These are phyloP conservation scores for Drosophila acutilabella DNA, from an alignment of 2,888 invertebrate species.

Conservation along the genomic window DNA sequence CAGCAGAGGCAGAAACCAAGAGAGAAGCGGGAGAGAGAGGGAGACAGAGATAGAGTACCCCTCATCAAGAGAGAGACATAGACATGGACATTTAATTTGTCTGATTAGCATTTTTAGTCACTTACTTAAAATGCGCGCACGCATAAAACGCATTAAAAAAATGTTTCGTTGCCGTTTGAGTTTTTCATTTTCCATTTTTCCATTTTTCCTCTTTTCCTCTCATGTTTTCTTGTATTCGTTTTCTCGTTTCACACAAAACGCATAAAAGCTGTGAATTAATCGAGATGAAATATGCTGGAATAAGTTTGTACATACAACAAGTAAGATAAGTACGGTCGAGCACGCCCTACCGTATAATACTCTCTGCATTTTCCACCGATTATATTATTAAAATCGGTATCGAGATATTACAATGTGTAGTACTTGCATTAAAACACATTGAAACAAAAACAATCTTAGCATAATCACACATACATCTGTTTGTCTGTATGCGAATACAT, in stretches of 20 bases:
- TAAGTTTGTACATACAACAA: too few relatives aligned
- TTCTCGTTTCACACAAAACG: conserved; percentile 53
- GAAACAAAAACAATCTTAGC: too few relatives aligned
- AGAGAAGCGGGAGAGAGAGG: not conserved
- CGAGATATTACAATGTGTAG: too few relatives aligned
- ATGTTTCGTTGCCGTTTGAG: conserved; percentile 36
- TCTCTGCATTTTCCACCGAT: too few relatives aligned
- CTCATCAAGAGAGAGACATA: not conserved
- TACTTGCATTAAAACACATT: too few relatives aligned
- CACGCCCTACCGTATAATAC: too few relatives aligned
- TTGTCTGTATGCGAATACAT: too few relatives aligned
- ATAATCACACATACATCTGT: too few relatives aligned
- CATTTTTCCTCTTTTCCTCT: not conserved
- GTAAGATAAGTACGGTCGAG: too few relatives aligned
- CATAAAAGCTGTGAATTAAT: conserved; percentile 43
- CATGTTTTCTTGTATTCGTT: conserved; percentile 3
- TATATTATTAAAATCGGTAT: too few relatives aligned
- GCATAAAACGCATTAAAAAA: conserved; percentile 82
- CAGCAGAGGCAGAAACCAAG: conserved; percentile 14
- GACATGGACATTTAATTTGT: conserved; percentile 71
- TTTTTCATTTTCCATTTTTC: conserved; percentile 15
- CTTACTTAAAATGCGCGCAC: conserved; percentile 78
- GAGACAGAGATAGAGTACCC: not conserved
- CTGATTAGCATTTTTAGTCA: conserved; percentile 79
- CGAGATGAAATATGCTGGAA: conserved; percentile 62